Conservation (phyloP, 2,113 vertebrate genomes). For the Melozone crissalis region DNA sequence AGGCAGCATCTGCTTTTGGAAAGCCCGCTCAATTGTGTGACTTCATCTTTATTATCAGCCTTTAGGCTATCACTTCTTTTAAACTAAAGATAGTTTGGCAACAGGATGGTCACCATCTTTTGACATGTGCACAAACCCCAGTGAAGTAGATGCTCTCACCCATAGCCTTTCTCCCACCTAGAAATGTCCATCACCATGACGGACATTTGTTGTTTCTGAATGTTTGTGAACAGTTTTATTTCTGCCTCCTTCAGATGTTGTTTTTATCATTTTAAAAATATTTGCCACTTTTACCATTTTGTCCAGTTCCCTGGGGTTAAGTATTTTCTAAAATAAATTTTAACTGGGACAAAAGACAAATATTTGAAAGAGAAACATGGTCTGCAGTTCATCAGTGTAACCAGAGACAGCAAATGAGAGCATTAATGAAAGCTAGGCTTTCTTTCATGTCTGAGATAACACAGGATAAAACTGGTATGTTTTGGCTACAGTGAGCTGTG, state of each 20-base stretch:
- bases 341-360: not conserved
- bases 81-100: not conserved
- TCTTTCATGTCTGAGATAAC: not conserved
- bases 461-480: not conserved
- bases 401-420: not conserved
- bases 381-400: not conserved
- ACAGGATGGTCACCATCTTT: not conserved
- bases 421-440: not conserved
- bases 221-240: not conserved
- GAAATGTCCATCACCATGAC: not conserved
- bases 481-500: not conserved
- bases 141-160: not conserved
- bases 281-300: not conserved
- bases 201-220: fast-evolving
- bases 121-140: not conserved
- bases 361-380: not conserved
- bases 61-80: not conserved
- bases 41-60: not conserved
- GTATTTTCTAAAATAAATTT: not conserved
- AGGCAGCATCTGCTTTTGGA: not conserved
- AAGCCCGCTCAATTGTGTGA: not conserved
- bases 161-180: not conserved
- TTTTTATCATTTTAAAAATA: not conserved
- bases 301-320: not conserved
- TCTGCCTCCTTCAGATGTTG: not conserved